A percentile compares a stretch with the other conserved stretches of the same genome.
Evolutionary conservation across 1,140 invertebrate genomes (phyloP).

Genomic region (Cylas formicarius): DNA sequence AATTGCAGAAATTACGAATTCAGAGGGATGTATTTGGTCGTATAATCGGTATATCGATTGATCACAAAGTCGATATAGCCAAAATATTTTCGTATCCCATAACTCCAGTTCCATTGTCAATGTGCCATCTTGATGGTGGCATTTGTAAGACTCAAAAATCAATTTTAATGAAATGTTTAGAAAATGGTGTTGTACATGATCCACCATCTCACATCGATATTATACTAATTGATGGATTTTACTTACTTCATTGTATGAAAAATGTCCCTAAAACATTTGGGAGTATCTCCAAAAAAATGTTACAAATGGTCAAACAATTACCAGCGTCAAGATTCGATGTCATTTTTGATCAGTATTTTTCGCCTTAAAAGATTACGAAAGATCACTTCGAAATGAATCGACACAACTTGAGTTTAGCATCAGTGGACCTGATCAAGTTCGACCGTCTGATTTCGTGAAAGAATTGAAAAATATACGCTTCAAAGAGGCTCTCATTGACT

Average conservation of each 20-base stretch:
- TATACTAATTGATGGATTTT: slow-evolving; percentile 20
- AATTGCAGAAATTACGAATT: too few relatives aligned
- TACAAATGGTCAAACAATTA: slow-evolving; percentile 18
- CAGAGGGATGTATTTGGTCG: slow-evolving; percentile 34
- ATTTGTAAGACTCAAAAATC: slow-evolving; percentile 35
- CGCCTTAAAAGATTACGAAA: slow-evolving; percentile 27
- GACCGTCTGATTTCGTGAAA: slow-evolving; percentile 15
- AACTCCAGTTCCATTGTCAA: slow-evolving; percentile 29
- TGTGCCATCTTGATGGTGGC: slow-evolving; percentile 35
- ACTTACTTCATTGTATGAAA: slow-evolving; percentile 33
- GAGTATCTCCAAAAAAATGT: slow-evolving; percentile 33
- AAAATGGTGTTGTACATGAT: slow-evolving; percentile 21
- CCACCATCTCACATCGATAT: slow-evolving; percentile 25
- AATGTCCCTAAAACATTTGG: slow-evolving; percentile 33
- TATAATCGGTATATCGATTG: slow-evolving; percentile 26
- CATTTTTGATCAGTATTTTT: slow-evolving; percentile 26
- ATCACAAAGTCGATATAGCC: slow-evolving; percentile 23
- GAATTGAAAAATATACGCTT: slow-evolving; percentile 16
- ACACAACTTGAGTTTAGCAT: too few relatives aligned
- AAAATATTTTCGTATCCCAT: slow-evolving; percentile 29
- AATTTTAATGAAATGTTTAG: slow-evolving; percentile 21
- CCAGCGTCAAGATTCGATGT: slow-evolving; percentile 22
- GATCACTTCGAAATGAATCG: too few relatives aligned
- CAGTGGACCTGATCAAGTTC: slow-evolving; percentile 14
- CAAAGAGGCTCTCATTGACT: slow-evolving; percentile 17